Conservation (phyloP, 1,140 invertebrate species). For the Hermatobates lingyangjiaoensis region DNA sequence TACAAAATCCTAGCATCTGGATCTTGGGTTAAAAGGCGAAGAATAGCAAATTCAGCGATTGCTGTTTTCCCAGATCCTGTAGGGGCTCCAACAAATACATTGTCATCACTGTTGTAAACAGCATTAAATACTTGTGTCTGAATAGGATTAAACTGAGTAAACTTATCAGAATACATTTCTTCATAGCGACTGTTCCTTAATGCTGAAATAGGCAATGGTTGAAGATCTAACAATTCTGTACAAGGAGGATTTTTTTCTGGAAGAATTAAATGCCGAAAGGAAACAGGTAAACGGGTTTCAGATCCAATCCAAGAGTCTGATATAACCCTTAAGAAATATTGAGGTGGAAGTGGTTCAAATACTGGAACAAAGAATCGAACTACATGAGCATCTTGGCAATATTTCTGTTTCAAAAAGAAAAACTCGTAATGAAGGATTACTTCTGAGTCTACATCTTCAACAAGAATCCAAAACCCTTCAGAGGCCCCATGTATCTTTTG, state of each 20-base stretch:
- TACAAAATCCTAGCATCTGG: slow-evolving; percentile 71
- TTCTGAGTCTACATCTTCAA: slow-evolving; percentile 96
- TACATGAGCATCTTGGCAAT: slow-evolving; percentile 82
- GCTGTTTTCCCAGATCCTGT: slow-evolving; percentile 86
- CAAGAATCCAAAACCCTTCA: slow-evolving; percentile 97
- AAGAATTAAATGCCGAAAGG: slow-evolving; percentile 90
- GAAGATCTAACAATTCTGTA: slow-evolving; percentile 92
- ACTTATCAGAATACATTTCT: slow-evolving; percentile 62
- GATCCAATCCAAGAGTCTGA: slow-evolving; percentile 65
- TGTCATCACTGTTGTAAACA: slow-evolving; percentile 96
- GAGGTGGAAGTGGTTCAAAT: slow-evolving; percentile 93
- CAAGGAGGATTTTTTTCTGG: slow-evolving; percentile 97
- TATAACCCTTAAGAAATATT: slow-evolving; percentile 70
- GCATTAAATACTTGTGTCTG: slow-evolving; percentile 99
- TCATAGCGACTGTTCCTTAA: slow-evolving; percentile 72
- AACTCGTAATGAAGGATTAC: slow-evolving; percentile 93
- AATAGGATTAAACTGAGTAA: slow-evolving; percentile 94
- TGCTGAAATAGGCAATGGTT: slow-evolving; percentile 79
- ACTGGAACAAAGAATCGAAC: slow-evolving; percentile 98
- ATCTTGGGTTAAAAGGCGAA: slow-evolving; percentile 66
- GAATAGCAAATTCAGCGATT: slow-evolving; percentile 90
- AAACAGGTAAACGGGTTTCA: slow-evolving; percentile 91
- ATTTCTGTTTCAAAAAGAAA: slow-evolving; percentile 91
- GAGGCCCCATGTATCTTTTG: slow-evolving; percentile 90
- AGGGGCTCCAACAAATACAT: slow-evolving; percentile 94